Evolutionary conservation across 1,140 invertebrate genomes (phyloP), one percentile per base, ranked within the genome.

Genomic region (Penaeus vannamei): DNA sequence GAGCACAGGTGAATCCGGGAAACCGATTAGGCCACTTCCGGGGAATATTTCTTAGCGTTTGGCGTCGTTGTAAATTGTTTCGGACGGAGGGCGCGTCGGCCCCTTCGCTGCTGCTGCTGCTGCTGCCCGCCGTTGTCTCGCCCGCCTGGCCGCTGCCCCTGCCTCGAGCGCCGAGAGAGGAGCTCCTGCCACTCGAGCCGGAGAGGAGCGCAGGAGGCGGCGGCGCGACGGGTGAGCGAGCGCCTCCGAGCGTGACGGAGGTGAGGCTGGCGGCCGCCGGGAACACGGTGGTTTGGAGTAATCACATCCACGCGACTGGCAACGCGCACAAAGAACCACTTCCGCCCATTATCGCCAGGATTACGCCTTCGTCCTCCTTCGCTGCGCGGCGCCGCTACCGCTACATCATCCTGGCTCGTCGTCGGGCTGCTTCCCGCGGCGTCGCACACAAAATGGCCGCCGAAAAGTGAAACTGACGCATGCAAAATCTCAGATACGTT

Each of bases 291-390:
- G 79, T 46, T 59, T 29, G 79, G n/a, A 29, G n/a, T 85, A 85
- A 85, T 85, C 36, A 59, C 36, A 76, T 85, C 84, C 84, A 85
- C 84, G 84, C 84, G 84, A 85, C 84, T 36, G 84, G 84, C 84
- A 85, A 76, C 84, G 72, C 84, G 84, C 69, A 85, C 84, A 85
- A 85, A 85, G 84, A 85, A 85, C 84, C 84, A 85, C 84, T 85
- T 85, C 84, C 84, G 84, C 66, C 61, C 77, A 85, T 85, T 85
- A 85, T 85, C 69, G 59, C n/a, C 46, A 14, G 32, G 84, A 85
- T 77, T 77, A 26, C 61, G 72, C 84, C 46, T 32, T 77, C 84
- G 17, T 61, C 72, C 84, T 32, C 69, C 46, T 59, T 36, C 23
- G 32, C 83, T 36, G 83, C 42, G 59, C 29, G 66, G 77, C 79